phyloP scores from a whole-genome alignment of 2,888 invertebrate species.

The Lasioglossum lativentre region DNA sequence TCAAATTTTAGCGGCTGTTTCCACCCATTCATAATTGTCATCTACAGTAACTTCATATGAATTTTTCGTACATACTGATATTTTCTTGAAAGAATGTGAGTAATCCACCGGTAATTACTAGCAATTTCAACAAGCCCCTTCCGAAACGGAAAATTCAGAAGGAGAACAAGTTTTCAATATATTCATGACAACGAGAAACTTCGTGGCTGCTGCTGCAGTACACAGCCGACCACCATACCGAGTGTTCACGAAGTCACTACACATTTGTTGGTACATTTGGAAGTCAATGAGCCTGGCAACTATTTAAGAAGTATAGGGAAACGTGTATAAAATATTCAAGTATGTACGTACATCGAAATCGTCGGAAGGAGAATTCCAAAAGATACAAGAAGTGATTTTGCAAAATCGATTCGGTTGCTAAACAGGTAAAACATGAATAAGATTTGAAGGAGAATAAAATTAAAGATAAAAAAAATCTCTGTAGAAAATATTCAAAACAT shows the following conservation, averaged over 20 bases:
- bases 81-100: not conserved
- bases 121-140: not conserved
- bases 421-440: not conserved
- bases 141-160: not conserved
- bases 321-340: not conserved
- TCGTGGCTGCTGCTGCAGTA: not conserved
- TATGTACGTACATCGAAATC: not conserved
- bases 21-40: too few relatives aligned
- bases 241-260: not conserved
- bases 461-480: too few relatives aligned
- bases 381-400: not conserved
- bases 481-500: too few relatives aligned
- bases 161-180: not conserved
- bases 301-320: not conserved
- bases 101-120: not conserved
- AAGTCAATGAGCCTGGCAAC: not conserved
- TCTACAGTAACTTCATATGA: not conserved
- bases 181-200: slow-evolving; percentile 6
- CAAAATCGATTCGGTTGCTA: not conserved
- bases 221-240: not conserved
- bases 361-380: not conserved
- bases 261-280: not conserved
- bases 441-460: too few relatives aligned
- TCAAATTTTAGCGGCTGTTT: too few relatives aligned
- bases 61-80: not conserved